Evolutionary conservation across 2,888 invertebrate genomes (phyloP), one percentile per base, ranked within the genome.

Genomic region (Heliconius erato): DNA sequence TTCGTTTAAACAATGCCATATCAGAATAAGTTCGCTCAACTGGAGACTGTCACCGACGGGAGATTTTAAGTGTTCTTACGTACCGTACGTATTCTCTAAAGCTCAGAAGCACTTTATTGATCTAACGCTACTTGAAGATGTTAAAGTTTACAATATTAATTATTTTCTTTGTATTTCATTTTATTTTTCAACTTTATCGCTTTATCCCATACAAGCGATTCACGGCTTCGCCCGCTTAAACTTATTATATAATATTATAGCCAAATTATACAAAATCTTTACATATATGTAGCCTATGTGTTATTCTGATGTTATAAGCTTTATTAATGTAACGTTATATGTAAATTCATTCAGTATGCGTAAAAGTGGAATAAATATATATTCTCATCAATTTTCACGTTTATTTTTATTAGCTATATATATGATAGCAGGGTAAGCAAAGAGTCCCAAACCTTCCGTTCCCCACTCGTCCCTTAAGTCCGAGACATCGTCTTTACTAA

Each of bases 31-130:
- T 78, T 67, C 67, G 44, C 78, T 78, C 78, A 78, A 78, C 78
- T 44, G 44, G 67, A 78, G 67, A 44, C 78, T 78, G 78, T 78
- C 78, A 78, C 78, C 28, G 78, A 65, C 78, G 28, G 78, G 67
- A 49, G 78, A 28, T 78, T 78, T 67, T 67, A 78, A 78, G 67
- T 78, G 78, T 77, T 44, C 77, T 77, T 65, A 67, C 77, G 19
- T 54, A 54, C 5, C 77, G 35, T 77, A 78, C 67, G 78, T 78
- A 65, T 67, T 78, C 78, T 78, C 67, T 67, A 40, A 67, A 78
- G 78, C 78, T 67, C 67, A 78, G 65, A 49, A 78, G 78, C 78
- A 78, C 78, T 67, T 67, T 49, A 78, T 78, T 49, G 78, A 78
- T 78, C 67, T 78, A 67, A 32, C 67, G 67, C 67, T 26, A 67